A percentile compares a stretch with the other conserved stretches of the same genome.
Conservation (phyloP, 2,888 invertebrate genomes). For the Beris chalybata region DNA sequence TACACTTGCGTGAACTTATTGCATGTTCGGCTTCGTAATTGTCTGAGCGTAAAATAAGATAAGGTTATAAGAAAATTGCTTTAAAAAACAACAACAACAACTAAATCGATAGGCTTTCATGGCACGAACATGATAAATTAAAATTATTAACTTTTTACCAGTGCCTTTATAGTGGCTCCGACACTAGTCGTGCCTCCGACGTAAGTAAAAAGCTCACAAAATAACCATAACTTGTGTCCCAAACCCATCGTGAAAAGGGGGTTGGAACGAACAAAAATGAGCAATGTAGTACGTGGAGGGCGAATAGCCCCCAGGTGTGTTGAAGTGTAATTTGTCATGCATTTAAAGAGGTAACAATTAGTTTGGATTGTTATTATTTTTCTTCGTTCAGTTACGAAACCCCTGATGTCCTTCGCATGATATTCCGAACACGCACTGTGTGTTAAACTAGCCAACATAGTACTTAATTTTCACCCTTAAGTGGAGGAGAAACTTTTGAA, state of each 20-base stretch:
- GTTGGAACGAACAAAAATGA: not conserved
- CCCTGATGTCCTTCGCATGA: not conserved
- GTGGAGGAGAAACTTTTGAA: no score
- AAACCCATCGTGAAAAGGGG: no score
- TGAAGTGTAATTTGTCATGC: conserved; percentile 23
- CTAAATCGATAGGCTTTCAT: conserved; percentile 4
- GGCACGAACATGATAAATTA: conserved; percentile 26
- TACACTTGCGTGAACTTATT: conserved; percentile 14
- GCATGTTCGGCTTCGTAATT: conserved; percentile 11
- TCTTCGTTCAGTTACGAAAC: not conserved
- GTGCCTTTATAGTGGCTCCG: no score
- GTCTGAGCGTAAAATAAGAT: conserved; percentile 21
- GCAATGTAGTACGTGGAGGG: not conserved
- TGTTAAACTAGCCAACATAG: not conserved
- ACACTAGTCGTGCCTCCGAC: no score
- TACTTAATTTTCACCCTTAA: conserved; percentile 7
- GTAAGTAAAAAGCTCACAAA: no score
- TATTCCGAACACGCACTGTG: not conserved
- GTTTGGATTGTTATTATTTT: conserved; percentile 1
- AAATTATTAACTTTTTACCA: conserved; percentile 16
- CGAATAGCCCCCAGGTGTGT: not conserved
- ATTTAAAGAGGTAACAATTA: conserved; percentile 18
- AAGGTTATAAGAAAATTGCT: conserved; percentile 24
- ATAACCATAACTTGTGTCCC: no score
- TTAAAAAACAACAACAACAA: conserved; percentile 1